Percentiles rank a stretch among this genome's conserved stretches.
Conservation (phyloP, 2,797 vertebrate species). For the Typhlichthys eigenmanni region DNA sequence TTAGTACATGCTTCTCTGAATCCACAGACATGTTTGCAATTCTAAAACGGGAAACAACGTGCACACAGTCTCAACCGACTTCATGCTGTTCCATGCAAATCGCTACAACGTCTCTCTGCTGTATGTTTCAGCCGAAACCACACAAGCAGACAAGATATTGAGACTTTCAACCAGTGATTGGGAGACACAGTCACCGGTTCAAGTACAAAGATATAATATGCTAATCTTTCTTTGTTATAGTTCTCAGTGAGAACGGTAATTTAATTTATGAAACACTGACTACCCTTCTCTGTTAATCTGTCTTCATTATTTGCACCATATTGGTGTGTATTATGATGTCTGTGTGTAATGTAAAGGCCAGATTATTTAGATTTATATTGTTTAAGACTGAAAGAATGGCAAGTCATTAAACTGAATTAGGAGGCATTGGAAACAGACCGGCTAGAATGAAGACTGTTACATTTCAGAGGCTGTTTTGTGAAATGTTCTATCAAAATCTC, state of each 20-base stretch:
- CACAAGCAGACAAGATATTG: conserved; percentile 1
- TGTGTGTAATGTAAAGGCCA: conserved; percentile 15
- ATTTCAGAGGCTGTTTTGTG: conserved; percentile 16
- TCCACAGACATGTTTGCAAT: conserved; percentile 2
- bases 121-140: background rate
- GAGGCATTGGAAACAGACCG: conserved; percentile 7
- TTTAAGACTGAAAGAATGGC: conserved; percentile 8
- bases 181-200: conserved; percentile 4
- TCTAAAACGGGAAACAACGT: conserved; percentile 4
- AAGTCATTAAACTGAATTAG: conserved; percentile 3
- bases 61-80: conserved; percentile 4
- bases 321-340: conserved; percentile 69
- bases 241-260: conserved; percentile 78
- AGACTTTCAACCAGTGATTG: conserved; percentile 12
- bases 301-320: conserved; percentile 73
- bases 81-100: background rate
- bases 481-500: background rate
- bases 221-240: conserved; percentile 52
- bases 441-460: conserved; percentile 1
- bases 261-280: conserved; percentile 45
- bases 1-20: conserved; percentile 1
- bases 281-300: conserved; percentile 16
- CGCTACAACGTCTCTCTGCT: no score
- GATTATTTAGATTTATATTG: conserved; percentile 8
- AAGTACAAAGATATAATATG: conserved; percentile 11